Conservation (phyloP, 2,888 invertebrate genomes). For the Cosmopolites sordidus region DNA sequence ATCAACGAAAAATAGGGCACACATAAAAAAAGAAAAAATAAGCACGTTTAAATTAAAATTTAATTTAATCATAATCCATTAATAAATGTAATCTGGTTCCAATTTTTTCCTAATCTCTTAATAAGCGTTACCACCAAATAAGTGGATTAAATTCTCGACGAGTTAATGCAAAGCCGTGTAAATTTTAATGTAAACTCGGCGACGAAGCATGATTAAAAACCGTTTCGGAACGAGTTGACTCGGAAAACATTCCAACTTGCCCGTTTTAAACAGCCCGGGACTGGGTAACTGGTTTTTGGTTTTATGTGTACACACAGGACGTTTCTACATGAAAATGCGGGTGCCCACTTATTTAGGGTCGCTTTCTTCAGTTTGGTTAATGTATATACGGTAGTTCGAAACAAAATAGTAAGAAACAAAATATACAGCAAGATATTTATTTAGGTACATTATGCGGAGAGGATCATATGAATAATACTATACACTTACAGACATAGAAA, state of each 20-base stretch:
- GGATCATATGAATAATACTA: too few species aligned
- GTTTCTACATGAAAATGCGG: not conserved
- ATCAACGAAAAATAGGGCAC: too few species aligned
- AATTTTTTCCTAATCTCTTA: conserved; percentile 1
- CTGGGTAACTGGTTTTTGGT: too few species aligned
- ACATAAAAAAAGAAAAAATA: not conserved
- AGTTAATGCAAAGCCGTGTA: conserved; percentile 1
- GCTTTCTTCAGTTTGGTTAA: too few species aligned
- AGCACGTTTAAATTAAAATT: not conserved
- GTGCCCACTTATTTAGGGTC: not conserved
- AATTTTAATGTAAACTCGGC: conserved; percentile 2
- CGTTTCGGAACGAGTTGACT: not conserved
- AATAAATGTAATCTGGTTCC: not conserved
- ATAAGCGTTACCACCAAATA: conserved; percentile 1
- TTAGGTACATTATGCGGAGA: too few species aligned
- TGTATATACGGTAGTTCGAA: too few species aligned
- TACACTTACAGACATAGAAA: too few species aligned
- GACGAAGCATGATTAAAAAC: not conserved
- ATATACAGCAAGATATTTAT: too few species aligned
- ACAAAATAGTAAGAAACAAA: too few species aligned
- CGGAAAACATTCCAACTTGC: too few species aligned
- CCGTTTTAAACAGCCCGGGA: too few species aligned
- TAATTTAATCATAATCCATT: not conserved
- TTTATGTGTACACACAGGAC: not conserved
- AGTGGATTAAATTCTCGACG: not conserved